Evolutionary conservation across 2,888 invertebrate genomes (phyloP).

Genomic region (Acleris literana): DNA sequence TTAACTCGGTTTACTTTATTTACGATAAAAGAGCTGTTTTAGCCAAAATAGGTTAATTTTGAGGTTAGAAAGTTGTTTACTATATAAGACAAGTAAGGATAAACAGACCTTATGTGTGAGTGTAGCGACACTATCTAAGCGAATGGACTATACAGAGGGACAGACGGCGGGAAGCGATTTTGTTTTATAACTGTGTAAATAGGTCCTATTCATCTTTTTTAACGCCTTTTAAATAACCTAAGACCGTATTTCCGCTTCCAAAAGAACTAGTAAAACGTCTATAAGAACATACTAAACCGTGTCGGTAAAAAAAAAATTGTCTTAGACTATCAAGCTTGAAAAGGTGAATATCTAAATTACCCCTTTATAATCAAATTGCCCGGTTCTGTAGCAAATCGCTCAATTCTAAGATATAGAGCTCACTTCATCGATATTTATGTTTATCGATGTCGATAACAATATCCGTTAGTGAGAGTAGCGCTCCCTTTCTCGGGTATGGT

Average conservation of each 20-base stretch:
- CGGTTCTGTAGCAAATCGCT: constrained; percentile 43
- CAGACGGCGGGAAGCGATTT: too few species aligned
- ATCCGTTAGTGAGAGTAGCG: constrained; percentile 12
- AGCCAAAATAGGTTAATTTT: too few species aligned
- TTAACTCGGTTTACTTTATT: too few species aligned
- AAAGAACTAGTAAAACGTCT: background rate
- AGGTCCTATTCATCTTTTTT: too few species aligned
- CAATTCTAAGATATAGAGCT: constrained; percentile 34
- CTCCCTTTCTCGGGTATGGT: too few species aligned
- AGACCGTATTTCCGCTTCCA: constrained; percentile 17
- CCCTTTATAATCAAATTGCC: constrained; percentile 60
- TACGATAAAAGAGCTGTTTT: too few species aligned
- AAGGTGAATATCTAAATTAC: constrained; percentile 56
- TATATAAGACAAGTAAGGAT: too few species aligned
- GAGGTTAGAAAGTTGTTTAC: too few species aligned
- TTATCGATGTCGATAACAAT: constrained; percentile 19
- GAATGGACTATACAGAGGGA: too few species aligned
- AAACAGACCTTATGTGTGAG: too few species aligned
- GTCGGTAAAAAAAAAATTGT: constrained; percentile 39
- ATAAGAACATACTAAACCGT: constrained; percentile 5
- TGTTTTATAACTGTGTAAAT: too few species aligned
- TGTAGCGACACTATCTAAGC: too few species aligned
- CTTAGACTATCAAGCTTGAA: constrained; percentile 47
- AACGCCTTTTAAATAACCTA: background rate
- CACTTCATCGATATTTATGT: background rate